Evolutionary conservation across 2,797 vertebrate species (phyloP).

Genomic region (Leptodactylus fallax): DNA sequence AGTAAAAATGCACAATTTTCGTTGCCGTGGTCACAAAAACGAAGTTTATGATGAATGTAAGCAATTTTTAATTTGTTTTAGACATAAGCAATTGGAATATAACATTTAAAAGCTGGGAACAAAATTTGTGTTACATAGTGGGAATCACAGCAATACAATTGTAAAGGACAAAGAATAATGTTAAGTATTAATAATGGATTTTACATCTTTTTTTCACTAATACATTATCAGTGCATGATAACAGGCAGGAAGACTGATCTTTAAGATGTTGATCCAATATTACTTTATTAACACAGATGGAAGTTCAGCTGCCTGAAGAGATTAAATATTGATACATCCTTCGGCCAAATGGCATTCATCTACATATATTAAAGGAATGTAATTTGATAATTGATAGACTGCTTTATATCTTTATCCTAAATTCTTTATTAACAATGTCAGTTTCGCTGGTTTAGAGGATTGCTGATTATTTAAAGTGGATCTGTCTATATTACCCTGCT

Average conservation of each 20-base stretch:
- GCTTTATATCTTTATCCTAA: background rate
- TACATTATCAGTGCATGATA: background rate
- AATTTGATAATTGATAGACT: slow-evolving; percentile 13
- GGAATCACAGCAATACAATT: background rate
- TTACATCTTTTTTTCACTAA: background rate
- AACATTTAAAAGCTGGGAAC: too few species aligned
- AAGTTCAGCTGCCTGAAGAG: background rate
- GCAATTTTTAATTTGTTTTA: too few species aligned
- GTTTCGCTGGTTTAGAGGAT: background rate
- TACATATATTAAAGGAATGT: background rate
- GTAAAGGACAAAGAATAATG: background rate
- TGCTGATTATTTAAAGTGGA: too few species aligned
- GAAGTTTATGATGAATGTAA: too few species aligned
- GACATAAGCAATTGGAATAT: too few species aligned
- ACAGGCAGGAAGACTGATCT: background rate
- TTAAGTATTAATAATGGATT: background rate
- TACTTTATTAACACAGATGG: background rate
- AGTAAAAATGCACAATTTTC: too few species aligned
- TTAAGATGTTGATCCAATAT: background rate
- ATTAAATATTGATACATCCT: background rate
- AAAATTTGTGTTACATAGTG: too few species aligned
- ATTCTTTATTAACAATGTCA: background rate
- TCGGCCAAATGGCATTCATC: background rate
- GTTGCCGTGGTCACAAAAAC: too few species aligned
- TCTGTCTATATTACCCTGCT: too few species aligned